Base-by-base conservation (phyloP, 2,113 vertebrate species). In the Parotia lawesii region DNA sequence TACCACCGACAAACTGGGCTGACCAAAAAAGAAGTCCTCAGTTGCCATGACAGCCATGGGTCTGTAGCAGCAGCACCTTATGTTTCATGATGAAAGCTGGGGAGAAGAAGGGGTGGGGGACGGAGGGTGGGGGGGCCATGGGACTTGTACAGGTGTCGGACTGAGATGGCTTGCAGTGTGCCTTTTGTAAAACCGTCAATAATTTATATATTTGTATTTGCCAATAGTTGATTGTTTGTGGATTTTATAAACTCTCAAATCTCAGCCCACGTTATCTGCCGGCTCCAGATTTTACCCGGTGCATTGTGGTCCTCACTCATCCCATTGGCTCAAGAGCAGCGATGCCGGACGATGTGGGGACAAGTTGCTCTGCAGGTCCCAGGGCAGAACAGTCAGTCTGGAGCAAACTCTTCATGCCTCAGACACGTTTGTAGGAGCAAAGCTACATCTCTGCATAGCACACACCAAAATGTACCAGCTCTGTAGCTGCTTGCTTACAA, bases 1-100 rank as follows among this genome's bases (percentile, higher is more conserved):
- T 99, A 99, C 91, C 99, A 99, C 85, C 96, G 98, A 75, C 98
- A 98, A 81, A 98, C 98, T 2, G 98, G 99, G 23, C 97, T 97
- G 54, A 96, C 96, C 85, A 97, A 98, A 90, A 98, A 98, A 93
- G 98, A 99, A 47, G 91, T 98, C 38, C 97, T 99, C 53, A 98
- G 95, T 62, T 99, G 99, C 85, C 35, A 95, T 1, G 97, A 98
- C 51, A 75, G 93, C n/a, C 92, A 44, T 1, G 97, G 97, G 12
- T 87, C 94, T 0, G 27, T 97, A 47, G 96, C 91, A 67, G 80
- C 82, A 84, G 94, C 80, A 7, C 94, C 97, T n/a, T 90, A 97
- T 0, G 72, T 92, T 64, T 98, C 37, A 45, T 98, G 97, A 98
- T 95, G 15, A 72, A 96, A 62, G 18, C 73, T 45, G 60, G 21